Conservation (phyloP, 2,888 invertebrate genomes). For the Gymnoscelis rufifasciata region DNA sequence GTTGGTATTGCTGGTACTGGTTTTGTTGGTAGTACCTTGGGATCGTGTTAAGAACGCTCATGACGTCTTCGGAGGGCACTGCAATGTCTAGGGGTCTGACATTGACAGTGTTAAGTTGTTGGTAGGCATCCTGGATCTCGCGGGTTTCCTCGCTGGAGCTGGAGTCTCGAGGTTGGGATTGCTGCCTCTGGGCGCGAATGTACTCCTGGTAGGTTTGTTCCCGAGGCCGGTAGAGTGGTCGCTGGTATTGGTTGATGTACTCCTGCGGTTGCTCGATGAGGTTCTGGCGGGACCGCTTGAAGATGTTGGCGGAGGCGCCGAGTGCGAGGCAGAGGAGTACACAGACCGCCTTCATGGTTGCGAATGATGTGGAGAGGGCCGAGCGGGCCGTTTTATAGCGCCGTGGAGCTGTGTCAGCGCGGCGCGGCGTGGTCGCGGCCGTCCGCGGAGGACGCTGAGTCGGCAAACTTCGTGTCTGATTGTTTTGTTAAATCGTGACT, state of each 20-base stretch:
- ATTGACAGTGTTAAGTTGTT: conserved; percentile 34
- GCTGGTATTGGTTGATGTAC: conserved; percentile 39
- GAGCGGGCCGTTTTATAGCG: conserved; percentile 43
- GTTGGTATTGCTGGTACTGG: too few relatives aligned
- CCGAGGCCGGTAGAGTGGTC: conserved; percentile 29
- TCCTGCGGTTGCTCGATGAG: conserved; percentile 43
- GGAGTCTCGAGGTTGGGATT: conserved; percentile 17
- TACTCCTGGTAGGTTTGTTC: conserved; percentile 25
- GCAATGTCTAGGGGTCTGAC: too few relatives aligned
- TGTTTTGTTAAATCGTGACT: background rate
- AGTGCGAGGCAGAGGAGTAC: conserved; percentile 58
- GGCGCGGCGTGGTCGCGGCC: conserved; percentile 2
- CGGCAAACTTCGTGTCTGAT: conserved; percentile 17
- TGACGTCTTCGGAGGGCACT: conserved; percentile 31
- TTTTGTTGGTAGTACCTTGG: background rate
- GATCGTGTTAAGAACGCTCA: conserved; percentile 27
- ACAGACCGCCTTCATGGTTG: conserved; percentile 63
- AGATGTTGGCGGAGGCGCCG: conserved; percentile 54
- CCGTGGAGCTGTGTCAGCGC: conserved; percentile 32
- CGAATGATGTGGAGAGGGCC: conserved; percentile 31
- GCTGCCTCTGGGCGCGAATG: conserved; percentile 19
- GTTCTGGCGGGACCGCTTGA: conserved; percentile 41
- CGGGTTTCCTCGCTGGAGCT: conserved; percentile 28
- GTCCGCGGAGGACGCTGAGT: conserved; percentile 25
- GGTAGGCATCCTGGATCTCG: conserved; percentile 15